Evolutionary conservation across 2,797 vertebrate genomes (phyloP).

Genomic region (Hydrolagus colliei): DNA sequence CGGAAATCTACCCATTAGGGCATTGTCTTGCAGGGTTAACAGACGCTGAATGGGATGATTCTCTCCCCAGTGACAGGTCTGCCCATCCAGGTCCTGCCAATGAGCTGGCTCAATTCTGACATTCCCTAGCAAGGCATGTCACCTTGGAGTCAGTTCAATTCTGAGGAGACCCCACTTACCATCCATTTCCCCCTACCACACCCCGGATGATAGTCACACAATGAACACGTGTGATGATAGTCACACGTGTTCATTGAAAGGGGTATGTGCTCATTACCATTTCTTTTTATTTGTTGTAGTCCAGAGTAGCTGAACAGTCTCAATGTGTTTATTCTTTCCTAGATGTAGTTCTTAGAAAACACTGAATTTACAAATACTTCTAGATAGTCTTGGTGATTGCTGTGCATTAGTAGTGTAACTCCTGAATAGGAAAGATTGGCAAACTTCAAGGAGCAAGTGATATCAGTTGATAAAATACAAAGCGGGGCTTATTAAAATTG

Average conservation of each 20-base stretch:
- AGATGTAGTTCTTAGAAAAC: not conserved
- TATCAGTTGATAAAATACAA: slow-evolving; percentile 9
- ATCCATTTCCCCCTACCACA: no score
- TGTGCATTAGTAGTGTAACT: slow-evolving; percentile 1
- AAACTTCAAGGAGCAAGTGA: not conserved
- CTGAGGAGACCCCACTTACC: no score
- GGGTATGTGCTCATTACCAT: not conserved
- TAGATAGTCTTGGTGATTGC: not conserved
- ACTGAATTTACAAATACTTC: slow-evolving; percentile 6
- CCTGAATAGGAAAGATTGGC: slow-evolving; percentile 12
- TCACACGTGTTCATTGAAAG: not conserved
- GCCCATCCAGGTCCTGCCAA: no score
- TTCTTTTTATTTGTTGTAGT: slow-evolving; percentile 4
- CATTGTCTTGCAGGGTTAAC: no score
- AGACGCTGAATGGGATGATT: no score
- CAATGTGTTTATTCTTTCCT: not conserved
- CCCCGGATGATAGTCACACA: not conserved
- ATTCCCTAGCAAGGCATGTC: no score
- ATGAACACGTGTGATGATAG: no score
- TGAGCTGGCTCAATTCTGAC: no score
- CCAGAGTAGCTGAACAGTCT: not conserved
- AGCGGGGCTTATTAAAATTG: slow-evolving; percentile 2
- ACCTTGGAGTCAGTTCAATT: no score
- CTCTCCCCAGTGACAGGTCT: no score
- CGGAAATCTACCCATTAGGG: no score